Evolutionary conservation across 2,113 vertebrate genomes (phyloP).

Genomic region (Phocoena phocoena): DNA sequence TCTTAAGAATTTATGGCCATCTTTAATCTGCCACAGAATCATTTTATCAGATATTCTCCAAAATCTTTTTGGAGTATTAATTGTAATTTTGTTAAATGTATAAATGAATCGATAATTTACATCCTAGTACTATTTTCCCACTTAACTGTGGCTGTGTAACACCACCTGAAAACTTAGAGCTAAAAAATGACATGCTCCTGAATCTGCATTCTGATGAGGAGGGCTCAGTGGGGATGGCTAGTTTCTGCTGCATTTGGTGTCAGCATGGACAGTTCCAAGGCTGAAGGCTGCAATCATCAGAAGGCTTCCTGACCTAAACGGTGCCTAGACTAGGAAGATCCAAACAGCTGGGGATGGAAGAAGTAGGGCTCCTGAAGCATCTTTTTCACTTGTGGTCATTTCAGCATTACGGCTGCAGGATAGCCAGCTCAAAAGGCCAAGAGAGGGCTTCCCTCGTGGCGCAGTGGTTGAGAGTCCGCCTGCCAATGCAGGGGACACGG

Average conservation of each 20-base stretch:
- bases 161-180: not conserved
- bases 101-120: not conserved
- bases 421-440: not conserved
- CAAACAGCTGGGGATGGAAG: not conserved
- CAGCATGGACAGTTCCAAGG: not conserved
- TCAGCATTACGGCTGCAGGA: not conserved
- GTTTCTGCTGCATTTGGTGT: not conserved
- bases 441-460: not conserved
- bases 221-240: not conserved
- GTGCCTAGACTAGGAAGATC: not conserved
- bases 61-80: not conserved
- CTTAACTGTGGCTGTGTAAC: not conserved
- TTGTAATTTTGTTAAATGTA: not conserved
- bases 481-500: too few relatives aligned
- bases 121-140: not conserved
- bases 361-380: not conserved
- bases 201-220: not conserved
- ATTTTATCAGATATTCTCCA: not conserved
- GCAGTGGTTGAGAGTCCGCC: too few relatives aligned
- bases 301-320: not conserved
- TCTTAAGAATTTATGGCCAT: not conserved
- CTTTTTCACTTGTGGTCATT: not conserved
- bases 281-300: not conserved
- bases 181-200: not conserved
- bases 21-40: not conserved